Base-by-base conservation (phyloP, 2,888 invertebrate genomes). In the Bruchidius siliquastri region DNA sequence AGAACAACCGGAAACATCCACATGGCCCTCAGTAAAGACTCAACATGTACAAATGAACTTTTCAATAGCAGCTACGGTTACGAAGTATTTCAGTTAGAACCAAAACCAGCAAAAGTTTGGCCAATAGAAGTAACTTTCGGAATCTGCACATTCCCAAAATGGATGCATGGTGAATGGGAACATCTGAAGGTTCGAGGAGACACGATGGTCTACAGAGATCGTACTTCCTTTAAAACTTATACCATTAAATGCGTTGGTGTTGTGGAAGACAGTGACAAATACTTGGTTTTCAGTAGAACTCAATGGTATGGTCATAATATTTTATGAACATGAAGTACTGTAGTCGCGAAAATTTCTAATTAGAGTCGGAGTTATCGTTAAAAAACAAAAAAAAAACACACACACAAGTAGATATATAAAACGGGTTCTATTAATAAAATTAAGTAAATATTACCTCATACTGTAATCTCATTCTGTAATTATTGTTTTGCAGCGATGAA, bases 111-210 rank as follows among this genome's bases (percentile, higher is more conserved):
- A 72, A 80, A 79, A 71, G 81, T 81, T 20, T 88, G 87, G 86
- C 88, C 88, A 0, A 83, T 84, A 26, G 84, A 86, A 75, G 85
- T 86, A 0, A 79, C 82, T 22, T 81, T 80, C 22, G 81, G 82
- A 8, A 80, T 80, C 68, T 83, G 84, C 73, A 89, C 88, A 75
- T 91, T 91, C 82, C 91, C 91, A 0, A 87, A 89, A 76, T 91
- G 91, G 91, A 87, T 90, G 77, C 88, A 89, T 77, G 91, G 91
- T 32, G 85, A 89, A 73, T 92, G 91, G 91, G 90, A 91, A 83
- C 88, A 91, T 77, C 82, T 89, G 6, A 81, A 84, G 69, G 87
- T 90, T 13, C 84, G 87, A 68, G 84, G 86, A 22, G 86, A 87
- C 71, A 86, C 86, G 75, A 85, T 90, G 74, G 82, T 86, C 2